These are phyloP conservation scores for Rapana venosa DNA, from an alignment of 2,888 invertebrate species.

Conservation along the genomic window DNA sequence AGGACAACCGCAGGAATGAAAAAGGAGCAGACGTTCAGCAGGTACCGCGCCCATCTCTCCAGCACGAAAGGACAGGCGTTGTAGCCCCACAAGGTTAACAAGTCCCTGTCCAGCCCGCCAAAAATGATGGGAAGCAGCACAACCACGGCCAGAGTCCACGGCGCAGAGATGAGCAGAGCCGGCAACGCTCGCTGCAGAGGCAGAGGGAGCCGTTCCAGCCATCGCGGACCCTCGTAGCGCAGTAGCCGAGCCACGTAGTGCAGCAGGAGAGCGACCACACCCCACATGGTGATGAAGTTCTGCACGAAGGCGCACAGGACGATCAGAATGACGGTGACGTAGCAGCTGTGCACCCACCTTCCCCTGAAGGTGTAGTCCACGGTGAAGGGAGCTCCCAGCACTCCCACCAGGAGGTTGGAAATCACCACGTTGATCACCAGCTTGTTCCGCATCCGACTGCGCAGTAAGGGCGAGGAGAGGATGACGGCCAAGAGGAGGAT, in stretches of 20 bases:
- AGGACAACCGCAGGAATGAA: constrained; percentile 16
- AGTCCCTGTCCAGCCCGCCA: neutral
- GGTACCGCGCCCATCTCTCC: constrained; percentile 1
- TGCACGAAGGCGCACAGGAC: constrained; percentile 22
- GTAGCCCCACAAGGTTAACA: neutral
- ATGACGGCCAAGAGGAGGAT: neutral
- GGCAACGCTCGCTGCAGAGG: neutral
- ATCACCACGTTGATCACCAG: constrained; percentile 27
- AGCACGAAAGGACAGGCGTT: constrained; percentile 7
- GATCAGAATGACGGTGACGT: neutral
- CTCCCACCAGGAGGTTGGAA: constrained; percentile 34
- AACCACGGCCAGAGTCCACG: neutral
- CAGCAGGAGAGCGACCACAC: constrained; percentile 16
- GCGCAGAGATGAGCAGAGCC: constrained; percentile 15
- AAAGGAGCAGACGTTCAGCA: neutral
- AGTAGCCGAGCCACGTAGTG: constrained; percentile 32
- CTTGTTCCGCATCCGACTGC: constrained; percentile 17
- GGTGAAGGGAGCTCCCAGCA: constrained; percentile 13
- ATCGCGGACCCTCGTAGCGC: constrained; percentile 18
- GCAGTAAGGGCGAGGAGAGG: constrained; percentile 21
- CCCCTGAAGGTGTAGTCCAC: constrained; percentile 13
- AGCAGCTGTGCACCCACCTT: constrained; percentile 33
- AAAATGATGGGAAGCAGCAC: neutral
- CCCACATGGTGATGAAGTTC: constrained; percentile 35
- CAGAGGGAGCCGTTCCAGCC: neutral